Evolutionary conservation across 2,888 invertebrate species (phyloP).

Genomic region (Ariolimax columbianus): DNA sequence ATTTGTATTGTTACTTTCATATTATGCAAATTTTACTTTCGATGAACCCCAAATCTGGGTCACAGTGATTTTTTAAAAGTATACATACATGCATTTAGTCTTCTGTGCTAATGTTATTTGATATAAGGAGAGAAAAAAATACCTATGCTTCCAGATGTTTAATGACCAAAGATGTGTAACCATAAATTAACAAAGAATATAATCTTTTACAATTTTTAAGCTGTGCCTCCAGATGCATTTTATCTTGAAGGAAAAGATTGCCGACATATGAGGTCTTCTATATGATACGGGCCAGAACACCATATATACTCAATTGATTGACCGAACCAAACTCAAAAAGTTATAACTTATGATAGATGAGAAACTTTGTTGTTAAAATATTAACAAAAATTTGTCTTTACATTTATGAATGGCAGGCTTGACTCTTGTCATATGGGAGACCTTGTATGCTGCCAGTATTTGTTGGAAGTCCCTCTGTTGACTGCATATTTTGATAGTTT

Average conservation of each 20-base stretch:
- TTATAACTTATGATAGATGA: no score
- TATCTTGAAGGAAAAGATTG: not conserved
- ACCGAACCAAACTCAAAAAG: no score
- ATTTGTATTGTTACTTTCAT: not conserved
- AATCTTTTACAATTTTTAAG: not conserved
- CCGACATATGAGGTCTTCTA: no score
- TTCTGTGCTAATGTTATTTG: not conserved
- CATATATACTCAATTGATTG: no score
- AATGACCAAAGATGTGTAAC: not conserved
- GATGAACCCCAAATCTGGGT: not conserved
- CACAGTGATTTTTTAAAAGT: not conserved
- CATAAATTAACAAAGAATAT: not conserved
- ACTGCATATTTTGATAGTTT: no score
- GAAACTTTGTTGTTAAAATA: no score
- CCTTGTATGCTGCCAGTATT: no score
- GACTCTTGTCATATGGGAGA: no score
- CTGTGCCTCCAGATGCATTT: constrained; percentile 1
- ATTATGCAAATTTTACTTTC: not conserved
- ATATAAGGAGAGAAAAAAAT: not conserved
- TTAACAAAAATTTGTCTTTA: no score
- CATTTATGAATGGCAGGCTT: no score
- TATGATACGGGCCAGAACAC: no score
- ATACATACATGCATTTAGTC: constrained; percentile 24
- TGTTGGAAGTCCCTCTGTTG: no score
- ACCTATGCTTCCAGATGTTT: not conserved